Percentiles rank a stretch among this genome's conserved stretches.
Conservation (phyloP, 2,113 vertebrate species). For the Gasterosteus aculeatus region DNA sequence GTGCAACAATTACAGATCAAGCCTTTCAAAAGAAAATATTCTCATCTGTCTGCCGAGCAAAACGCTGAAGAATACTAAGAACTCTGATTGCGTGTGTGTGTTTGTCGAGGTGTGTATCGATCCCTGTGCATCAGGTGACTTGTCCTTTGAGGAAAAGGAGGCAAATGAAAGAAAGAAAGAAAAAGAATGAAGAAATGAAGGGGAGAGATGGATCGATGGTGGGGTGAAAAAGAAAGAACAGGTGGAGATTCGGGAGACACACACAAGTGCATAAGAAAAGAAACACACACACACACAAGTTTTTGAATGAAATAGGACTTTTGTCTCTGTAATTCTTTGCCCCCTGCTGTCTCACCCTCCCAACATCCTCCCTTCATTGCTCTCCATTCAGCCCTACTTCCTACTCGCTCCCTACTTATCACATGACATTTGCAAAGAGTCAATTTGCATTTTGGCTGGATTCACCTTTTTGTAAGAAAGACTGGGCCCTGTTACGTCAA, state of each 20-base stretch:
- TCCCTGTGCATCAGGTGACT: slow-evolving; percentile 49
- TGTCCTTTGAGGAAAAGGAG: slow-evolving; percentile 60
- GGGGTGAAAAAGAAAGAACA: slow-evolving; percentile 37
- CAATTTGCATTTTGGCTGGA: slow-evolving; percentile 42
- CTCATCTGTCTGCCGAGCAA: slow-evolving; percentile 32
- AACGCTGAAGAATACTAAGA: slow-evolving; percentile 51
- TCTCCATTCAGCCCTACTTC: background rate
- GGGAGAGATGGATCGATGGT: slow-evolving; percentile 44
- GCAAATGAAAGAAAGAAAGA: slow-evolving; percentile 63
- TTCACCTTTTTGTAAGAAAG: slow-evolving; percentile 43
- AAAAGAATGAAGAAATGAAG: slow-evolving; percentile 46
- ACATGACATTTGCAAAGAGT: slow-evolving; percentile 39
- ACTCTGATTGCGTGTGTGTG: slow-evolving; percentile 4
- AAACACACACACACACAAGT: background rate
- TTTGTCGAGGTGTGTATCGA: slow-evolving; percentile 47
- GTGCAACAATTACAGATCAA: slow-evolving; percentile 58
- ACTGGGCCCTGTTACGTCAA: slow-evolving; percentile 45
- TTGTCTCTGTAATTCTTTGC: slow-evolving; percentile 84
- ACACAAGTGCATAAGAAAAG: background rate
- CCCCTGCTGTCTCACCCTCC: slow-evolving; percentile 3
- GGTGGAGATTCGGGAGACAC: slow-evolving; percentile 33
- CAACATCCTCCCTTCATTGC: slow-evolving; percentile 20
- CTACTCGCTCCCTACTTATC: background rate
- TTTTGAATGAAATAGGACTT: slow-evolving; percentile 41
- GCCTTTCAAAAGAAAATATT: slow-evolving; percentile 61